Conservation (phyloP, 1,140 invertebrate species). For the Dendroctonus ponderosae region DNA sequence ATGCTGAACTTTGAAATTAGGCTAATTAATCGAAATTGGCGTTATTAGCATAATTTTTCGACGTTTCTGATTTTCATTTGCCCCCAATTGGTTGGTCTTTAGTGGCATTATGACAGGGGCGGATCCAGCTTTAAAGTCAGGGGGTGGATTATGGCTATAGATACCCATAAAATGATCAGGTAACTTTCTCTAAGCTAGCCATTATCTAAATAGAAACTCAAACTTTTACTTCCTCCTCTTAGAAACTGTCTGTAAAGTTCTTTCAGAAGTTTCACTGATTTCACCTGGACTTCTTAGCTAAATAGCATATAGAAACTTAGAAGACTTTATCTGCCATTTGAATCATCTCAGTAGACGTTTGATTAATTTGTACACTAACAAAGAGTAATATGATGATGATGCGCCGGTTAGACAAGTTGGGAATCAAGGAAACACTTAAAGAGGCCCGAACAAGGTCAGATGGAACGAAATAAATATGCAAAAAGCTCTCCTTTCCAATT, state of each 20-base stretch:
- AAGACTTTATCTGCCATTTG: conserved; percentile 10
- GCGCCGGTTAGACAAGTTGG: background rate
- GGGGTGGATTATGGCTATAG: too few species aligned
- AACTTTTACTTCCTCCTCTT: conserved; percentile 27
- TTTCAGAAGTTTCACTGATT: conserved; percentile 14
- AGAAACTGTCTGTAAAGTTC: conserved; percentile 13
- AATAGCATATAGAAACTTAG: conserved; percentile 27
- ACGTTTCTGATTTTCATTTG: too few species aligned
- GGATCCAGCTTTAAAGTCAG: too few species aligned
- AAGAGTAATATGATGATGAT: background rate
- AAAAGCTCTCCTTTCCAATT: too few species aligned
- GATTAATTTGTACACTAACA: conserved; percentile 5
- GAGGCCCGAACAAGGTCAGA: too few species aligned
- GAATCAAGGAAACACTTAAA: too few species aligned
- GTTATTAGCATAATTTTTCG: too few species aligned
- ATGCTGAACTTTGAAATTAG: too few species aligned
- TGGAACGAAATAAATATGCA: too few species aligned
- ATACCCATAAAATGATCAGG: conserved; percentile 33
- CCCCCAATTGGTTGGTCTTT: too few species aligned
- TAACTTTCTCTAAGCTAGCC: conserved; percentile 24
- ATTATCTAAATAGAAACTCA: conserved; percentile 14
- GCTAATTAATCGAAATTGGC: too few species aligned
- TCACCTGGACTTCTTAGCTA: conserved; percentile 18
- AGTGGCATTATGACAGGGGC: too few species aligned
- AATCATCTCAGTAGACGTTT: conserved; percentile 15